Evolutionary conservation across 2,888 invertebrate species (phyloP).

Genomic region (Spodoptera exigua): DNA sequence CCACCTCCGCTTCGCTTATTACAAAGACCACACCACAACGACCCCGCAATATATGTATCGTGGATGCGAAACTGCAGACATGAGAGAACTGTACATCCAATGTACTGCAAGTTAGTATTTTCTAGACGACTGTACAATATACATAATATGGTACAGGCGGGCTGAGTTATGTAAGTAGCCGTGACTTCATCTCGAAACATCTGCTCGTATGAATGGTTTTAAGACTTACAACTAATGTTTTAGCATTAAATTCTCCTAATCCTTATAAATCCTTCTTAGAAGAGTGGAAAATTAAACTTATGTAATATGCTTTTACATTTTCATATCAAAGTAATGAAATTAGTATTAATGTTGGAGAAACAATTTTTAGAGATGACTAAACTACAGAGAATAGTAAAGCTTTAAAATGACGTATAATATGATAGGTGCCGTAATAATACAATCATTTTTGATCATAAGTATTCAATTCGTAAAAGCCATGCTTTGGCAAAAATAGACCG

Average conservation of each 20-base stretch:
- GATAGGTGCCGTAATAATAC: too few relatives aligned
- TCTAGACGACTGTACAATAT: slow-evolving; percentile 53
- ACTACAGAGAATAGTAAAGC: too few relatives aligned
- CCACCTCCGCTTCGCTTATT: slow-evolving; percentile 36
- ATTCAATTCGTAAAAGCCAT: too few relatives aligned
- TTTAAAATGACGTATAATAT: too few relatives aligned
- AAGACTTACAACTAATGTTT: slow-evolving; percentile 18
- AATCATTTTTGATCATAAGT: too few relatives aligned
- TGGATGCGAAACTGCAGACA: slow-evolving; percentile 48
- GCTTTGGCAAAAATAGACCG: too few relatives aligned
- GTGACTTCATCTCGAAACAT: slow-evolving; percentile 43
- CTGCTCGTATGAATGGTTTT: slow-evolving; percentile 31
- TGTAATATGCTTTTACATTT: too few relatives aligned
- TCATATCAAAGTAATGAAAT: too few relatives aligned
- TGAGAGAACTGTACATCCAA: slow-evolving; percentile 41
- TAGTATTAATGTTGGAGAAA: too few relatives aligned
- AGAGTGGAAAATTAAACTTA: neutral
- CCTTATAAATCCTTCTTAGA: slow-evolving; percentile 16
- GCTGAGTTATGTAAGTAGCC: slow-evolving; percentile 33
- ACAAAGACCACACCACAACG: slow-evolving; percentile 9
- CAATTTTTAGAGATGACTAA: too few relatives aligned
- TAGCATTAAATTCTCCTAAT: slow-evolving; percentile 18
- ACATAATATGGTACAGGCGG: slow-evolving; percentile 38
- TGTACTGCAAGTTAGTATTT: slow-evolving; percentile 47
- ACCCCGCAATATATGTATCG: slow-evolving; percentile 33